phyloP scores from a whole-genome alignment of 2,888 invertebrate species.

The Colletes collaris region DNA sequence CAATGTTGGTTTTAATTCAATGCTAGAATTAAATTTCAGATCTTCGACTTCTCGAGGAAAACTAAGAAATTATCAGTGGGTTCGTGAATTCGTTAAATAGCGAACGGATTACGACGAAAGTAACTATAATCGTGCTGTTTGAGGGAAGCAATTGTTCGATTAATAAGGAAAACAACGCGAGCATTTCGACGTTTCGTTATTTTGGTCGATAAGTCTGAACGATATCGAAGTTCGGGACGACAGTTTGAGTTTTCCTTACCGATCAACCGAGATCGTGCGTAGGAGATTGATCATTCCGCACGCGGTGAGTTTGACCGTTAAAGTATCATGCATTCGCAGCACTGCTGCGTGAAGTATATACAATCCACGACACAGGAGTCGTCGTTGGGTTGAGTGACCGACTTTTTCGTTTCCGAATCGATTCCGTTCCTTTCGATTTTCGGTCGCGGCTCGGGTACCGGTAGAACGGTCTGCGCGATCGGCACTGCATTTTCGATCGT shows the following conservation, averaged over 20 bases:
- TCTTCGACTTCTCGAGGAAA: neutral
- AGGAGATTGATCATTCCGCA: slow-evolving; percentile 1
- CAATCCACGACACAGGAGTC: slow-evolving; percentile 86
- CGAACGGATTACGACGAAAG: too few species aligned
- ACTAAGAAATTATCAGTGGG: neutral
- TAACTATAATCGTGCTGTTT: too few species aligned
- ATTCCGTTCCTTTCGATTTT: slow-evolving; percentile 76
- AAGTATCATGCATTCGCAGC: slow-evolving; percentile 86
- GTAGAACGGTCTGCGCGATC: slow-evolving; percentile 69
- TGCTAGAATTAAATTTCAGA: neutral
- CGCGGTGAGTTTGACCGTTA: slow-evolving; percentile 61
- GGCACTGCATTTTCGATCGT: slow-evolving; percentile 75
- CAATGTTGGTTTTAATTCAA: slow-evolving; percentile 3
- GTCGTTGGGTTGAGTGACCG: slow-evolving; percentile 83
- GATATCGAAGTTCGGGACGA: too few species aligned
- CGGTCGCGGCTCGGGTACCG: slow-evolving; percentile 74
- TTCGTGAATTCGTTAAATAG: too few species aligned
- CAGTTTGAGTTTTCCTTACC: neutral
- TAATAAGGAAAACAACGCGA: too few species aligned
- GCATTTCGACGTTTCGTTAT: too few species aligned
- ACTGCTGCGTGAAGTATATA: slow-evolving; percentile 86
- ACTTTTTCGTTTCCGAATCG: slow-evolving; percentile 61
- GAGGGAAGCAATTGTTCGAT: too few species aligned
- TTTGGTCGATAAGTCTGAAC: too few species aligned
- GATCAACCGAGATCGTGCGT: neutral